phyloP scores from a whole-genome alignment of 2,888 invertebrate species.

The Chesias legatella region DNA sequence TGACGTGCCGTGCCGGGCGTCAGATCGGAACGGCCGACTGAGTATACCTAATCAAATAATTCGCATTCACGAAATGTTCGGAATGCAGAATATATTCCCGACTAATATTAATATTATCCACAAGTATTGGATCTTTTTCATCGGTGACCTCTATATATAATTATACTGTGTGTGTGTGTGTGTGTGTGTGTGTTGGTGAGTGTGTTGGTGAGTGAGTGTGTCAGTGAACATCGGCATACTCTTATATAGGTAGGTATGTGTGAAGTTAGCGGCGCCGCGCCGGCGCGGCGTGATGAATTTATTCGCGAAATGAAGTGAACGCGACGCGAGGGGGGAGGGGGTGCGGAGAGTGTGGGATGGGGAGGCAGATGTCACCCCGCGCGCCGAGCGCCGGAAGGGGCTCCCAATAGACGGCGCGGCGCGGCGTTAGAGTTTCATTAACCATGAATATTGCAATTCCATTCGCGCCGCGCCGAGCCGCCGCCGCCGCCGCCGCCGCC shows the following conservation, averaged over 20 bases:
- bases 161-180: too few species aligned
- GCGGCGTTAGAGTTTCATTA: slow-evolving; percentile 42
- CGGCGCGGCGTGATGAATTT: slow-evolving; percentile 48
- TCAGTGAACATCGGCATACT: not conserved
- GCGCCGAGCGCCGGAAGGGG: too few species aligned
- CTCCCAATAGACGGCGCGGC: not conserved
- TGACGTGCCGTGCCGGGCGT: too few species aligned
- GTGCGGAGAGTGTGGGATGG: not conserved
- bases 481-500: too few species aligned
- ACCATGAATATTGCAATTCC: slow-evolving; percentile 47
- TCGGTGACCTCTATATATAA: too few species aligned
- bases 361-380: slow-evolving; percentile 11
- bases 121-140: too few species aligned
- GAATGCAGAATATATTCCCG: too few species aligned
- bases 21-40: too few species aligned
- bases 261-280: not conserved
- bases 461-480: slow-evolving; percentile 30
- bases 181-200: not conserved
- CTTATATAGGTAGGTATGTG: not conserved
- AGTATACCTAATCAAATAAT: too few species aligned
- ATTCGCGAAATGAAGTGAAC: slow-evolving; percentile 59
- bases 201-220: slow-evolving; percentile 1
- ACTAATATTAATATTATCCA: too few species aligned
- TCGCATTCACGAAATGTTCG: too few species aligned
- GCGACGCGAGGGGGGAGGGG: slow-evolving; percentile 15